phyloP scores from a whole-genome alignment of 2,797 vertebrate genomes.

The Heteromormyrus szaboi region DNA sequence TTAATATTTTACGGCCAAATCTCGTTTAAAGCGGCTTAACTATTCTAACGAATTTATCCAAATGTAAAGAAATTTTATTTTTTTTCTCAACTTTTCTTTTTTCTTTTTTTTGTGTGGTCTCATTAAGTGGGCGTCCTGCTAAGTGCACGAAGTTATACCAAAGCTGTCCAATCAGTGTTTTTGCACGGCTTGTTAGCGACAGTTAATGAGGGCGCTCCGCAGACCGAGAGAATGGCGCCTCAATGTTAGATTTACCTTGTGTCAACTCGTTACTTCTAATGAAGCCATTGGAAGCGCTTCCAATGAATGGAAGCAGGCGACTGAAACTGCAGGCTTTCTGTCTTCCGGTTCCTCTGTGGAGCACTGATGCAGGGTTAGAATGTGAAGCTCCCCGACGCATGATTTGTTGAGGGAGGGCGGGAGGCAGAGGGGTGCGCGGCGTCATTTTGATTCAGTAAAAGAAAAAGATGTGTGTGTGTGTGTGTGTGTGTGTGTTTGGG shows the following conservation, averaged over 20 bases:
- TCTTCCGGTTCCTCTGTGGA: conserved; percentile 51
- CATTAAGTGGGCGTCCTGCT: conserved; percentile 97
- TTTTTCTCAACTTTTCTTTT: conserved; percentile 57
- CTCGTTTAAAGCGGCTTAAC: conserved; percentile 1
- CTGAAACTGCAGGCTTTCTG: conserved; percentile 55
- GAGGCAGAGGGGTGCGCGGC: conserved; percentile 17
- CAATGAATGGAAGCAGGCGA: conserved; percentile 72
- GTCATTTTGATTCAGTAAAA: conserved; percentile 30
- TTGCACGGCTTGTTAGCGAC: conserved; percentile 98
- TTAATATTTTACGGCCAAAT: conserved; percentile 5
- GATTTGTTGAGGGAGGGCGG: conserved; percentile 25
- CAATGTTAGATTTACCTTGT: conserved; percentile 91
- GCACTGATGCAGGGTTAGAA: conserved; percentile 45
- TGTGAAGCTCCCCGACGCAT: conserved; percentile 40
- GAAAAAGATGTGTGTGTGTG: conserved; percentile 19
- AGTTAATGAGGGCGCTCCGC: conserved; percentile 93
- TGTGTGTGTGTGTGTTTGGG: conserved; percentile 12
- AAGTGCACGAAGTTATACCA: conserved; percentile 82
- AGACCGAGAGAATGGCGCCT: conserved; percentile 84
- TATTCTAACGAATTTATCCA: conserved; percentile 49
- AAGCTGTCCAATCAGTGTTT: conserved; percentile 92
- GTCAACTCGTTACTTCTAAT: conserved; percentile 98
- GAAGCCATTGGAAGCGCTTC: conserved; percentile 72
- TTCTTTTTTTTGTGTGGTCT: conserved; percentile 78
- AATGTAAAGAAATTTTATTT: conserved; percentile 57